Conservation (phyloP, 1,140 invertebrate species). For the Neotoxoptera formosana region DNA sequence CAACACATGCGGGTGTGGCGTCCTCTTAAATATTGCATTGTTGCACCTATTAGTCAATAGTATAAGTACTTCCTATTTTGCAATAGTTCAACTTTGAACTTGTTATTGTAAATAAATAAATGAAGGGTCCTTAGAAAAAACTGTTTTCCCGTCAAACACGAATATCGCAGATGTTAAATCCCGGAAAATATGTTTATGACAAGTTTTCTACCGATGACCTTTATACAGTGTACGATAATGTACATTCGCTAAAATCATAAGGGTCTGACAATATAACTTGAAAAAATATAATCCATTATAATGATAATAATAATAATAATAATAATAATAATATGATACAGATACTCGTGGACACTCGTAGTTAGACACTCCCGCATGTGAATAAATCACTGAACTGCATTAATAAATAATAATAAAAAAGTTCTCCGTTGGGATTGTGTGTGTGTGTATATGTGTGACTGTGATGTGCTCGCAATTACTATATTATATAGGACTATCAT, state of each 20-base stretch:
- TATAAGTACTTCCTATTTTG: background rate
- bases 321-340: background rate
- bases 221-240: background rate
- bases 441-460: background rate
- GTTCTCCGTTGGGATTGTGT: too few relatives aligned
- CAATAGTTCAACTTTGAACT: background rate
- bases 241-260: background rate
- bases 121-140: background rate
- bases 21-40: background rate
- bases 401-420: slow-evolving; percentile 31
- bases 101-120: background rate
- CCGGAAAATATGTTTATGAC: background rate
- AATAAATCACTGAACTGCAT: slow-evolving; percentile 18
- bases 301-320: too few relatives aligned
- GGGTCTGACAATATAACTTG: background rate
- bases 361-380: background rate
- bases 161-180: background rate
- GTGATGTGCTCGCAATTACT: background rate
- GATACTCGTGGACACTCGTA: background rate
- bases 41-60: background rate
- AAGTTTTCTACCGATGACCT: slow-evolving; percentile 21
- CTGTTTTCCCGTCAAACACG: background rate
- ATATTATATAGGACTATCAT: background rate
- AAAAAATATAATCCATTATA: background rate
- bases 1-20: too few relatives aligned